A percentile compares a stretch with the other conserved stretches of the same genome.
These are phyloP conservation scores for Parazoanthus atlanticus DNA, from an alignment of 92 coral and sea anemone species.

Conservation along the genomic window DNA sequence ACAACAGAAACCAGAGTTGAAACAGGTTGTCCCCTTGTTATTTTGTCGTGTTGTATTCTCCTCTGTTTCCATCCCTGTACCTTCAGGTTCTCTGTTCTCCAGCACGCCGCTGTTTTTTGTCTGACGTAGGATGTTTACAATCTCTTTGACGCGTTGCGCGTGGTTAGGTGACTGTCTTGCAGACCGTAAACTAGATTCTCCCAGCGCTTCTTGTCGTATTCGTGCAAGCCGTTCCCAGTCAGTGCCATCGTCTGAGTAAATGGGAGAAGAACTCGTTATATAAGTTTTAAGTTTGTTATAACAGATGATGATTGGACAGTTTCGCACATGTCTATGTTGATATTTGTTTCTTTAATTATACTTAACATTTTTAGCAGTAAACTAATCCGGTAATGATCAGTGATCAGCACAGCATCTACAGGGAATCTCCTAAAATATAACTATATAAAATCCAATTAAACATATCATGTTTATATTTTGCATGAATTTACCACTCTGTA, in stretches of 20 bases:
- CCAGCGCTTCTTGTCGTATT: not conserved
- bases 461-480: no score
- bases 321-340: not conserved
- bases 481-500: no score
- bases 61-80: not conserved
- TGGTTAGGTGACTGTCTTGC: not conserved
- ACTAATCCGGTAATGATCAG: no score
- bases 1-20: not conserved
- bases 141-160: slow-evolving; percentile 14
- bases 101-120: not conserved
- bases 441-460: no score
- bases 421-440: no score
- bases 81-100: not conserved
- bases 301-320: not conserved
- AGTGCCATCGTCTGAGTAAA: not conserved
- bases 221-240: slow-evolving; percentile 8
- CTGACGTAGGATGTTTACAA: not conserved
- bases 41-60: not conserved
- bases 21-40: not conserved
- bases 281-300: no score
- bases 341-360: no score
- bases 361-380: no score
- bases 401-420: no score
- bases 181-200: slow-evolving; percentile 3
- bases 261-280: not conserved